Conservation (phyloP, 2,888 invertebrate genomes). For the Lissocephala sabroskyi region DNA sequence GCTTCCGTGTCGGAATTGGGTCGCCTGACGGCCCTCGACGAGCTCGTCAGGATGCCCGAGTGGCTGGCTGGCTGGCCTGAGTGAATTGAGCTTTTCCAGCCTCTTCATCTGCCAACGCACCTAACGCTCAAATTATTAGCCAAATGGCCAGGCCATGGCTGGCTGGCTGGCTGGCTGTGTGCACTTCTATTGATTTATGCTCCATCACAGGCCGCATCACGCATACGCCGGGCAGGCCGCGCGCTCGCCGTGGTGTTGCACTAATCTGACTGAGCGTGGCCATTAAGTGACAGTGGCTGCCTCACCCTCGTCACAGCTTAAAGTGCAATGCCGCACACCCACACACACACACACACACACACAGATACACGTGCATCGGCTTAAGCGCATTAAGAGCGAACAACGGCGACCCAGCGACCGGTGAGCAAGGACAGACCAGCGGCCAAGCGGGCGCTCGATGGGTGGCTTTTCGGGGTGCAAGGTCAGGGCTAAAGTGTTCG, state of each 20-base stretch:
- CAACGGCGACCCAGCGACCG: conserved; percentile 11
- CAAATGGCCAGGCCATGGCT: background rate
- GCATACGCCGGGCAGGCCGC: conserved; percentile 23
- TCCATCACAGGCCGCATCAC: conserved; percentile 25
- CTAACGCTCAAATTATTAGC: conserved; percentile 6
- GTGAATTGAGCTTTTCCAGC: background rate
- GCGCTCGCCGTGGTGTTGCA: conserved; percentile 8
- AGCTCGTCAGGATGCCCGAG: no score
- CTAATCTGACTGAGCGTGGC: conserved; percentile 28
- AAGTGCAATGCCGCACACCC: conserved; percentile 51
- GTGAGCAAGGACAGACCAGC: background rate
- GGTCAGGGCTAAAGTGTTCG: conserved; percentile 37
- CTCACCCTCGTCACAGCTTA: conserved; percentile 35
- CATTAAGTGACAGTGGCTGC: conserved; percentile 46
- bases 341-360: no score
- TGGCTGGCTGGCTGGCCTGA: no score
- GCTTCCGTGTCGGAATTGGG: conserved; percentile 61
- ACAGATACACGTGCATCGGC: conserved; percentile 42
- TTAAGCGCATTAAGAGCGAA: conserved; percentile 61
- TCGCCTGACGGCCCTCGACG: no score
- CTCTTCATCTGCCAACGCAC: conserved; percentile 17
- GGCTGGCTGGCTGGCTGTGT: conserved; percentile 13
- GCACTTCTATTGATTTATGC: conserved; percentile 56
- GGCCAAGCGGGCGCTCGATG: background rate
- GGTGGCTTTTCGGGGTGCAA: no score